phyloP scores from a whole-genome alignment of 2,113 vertebrate genomes.

The Pterocles burchelli region DNA sequence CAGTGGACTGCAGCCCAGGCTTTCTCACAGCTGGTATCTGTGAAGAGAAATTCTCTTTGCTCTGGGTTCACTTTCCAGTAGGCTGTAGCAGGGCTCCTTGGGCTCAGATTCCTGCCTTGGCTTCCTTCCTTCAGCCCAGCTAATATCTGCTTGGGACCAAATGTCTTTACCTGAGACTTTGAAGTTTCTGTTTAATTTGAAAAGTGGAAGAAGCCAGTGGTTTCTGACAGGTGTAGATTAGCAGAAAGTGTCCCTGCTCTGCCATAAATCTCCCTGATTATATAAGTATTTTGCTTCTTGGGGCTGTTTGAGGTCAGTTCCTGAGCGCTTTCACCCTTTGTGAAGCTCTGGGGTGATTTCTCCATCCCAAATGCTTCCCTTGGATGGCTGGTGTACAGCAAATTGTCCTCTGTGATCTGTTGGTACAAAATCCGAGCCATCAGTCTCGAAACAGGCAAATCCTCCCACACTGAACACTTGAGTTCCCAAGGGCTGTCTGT shows the following conservation, averaged over 20 bases:
- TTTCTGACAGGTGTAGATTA: neutral
- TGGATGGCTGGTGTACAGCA: neutral
- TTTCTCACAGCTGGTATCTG: neutral
- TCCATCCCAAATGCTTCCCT: neutral
- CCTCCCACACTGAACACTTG: rapidly evolving
- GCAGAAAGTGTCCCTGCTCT: neutral
- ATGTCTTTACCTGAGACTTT: neutral
- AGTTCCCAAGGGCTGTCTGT: rapidly evolving
- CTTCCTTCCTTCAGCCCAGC: neutral
- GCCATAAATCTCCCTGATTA: neutral
- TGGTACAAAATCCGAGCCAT: neutral
- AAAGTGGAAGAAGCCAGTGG: neutral
- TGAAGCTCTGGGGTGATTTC: neutral
- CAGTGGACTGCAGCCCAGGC: neutral
- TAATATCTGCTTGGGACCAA: neutral
- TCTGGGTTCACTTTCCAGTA: neutral
- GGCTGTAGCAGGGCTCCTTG: neutral
- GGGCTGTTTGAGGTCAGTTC: neutral
- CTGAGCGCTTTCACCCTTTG: neutral
- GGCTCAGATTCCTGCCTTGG: neutral
- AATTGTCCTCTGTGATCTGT: neutral
- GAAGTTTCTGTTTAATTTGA: neutral
- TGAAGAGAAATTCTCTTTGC: neutral
- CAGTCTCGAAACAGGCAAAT: neutral
- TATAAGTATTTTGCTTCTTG: neutral